Percentiles rank a stretch among this genome's conserved stretches.
Conservation (phyloP, 1,140 invertebrate genomes). For the Cherax quadricarinatus region DNA sequence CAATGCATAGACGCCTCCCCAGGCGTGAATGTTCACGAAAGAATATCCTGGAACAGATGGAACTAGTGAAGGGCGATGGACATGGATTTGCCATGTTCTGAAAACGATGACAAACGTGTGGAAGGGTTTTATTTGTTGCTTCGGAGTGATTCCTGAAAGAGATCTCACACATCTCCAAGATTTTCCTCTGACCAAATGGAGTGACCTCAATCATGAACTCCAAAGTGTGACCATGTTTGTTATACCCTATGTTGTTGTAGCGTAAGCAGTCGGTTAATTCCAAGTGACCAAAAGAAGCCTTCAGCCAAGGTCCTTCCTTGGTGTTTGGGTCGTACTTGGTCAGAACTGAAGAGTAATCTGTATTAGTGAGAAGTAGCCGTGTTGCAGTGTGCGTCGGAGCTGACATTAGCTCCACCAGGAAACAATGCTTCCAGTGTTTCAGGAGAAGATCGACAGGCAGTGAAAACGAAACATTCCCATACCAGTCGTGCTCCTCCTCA, state of each 20-base stretch:
- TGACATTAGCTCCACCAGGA: conserved; percentile 51
- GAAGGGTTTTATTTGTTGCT: neutral
- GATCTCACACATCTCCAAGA: conserved; percentile 27
- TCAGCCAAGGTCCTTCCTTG: conserved; percentile 21
- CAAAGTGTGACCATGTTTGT: conserved; percentile 29
- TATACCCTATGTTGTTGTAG: conserved; percentile 37
- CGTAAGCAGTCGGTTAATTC: conserved; percentile 28
- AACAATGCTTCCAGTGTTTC: conserved; percentile 22
- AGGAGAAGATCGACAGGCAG: neutral
- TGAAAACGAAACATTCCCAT: conserved; percentile 48
- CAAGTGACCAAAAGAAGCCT: neutral
- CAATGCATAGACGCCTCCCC: neutral
- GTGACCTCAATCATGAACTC: conserved; percentile 58
- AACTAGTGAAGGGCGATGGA: conserved; percentile 5
- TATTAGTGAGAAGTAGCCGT: conserved; percentile 40
- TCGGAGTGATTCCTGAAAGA: conserved; percentile 45
- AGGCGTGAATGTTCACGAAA: conserved; percentile 9
- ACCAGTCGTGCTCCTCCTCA: conserved; percentile 50
- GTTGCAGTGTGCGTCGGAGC: conserved; percentile 29
- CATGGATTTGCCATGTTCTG: neutral
- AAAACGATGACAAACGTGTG: conserved; percentile 24
- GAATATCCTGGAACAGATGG: neutral
- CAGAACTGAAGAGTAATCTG: conserved; percentile 18
- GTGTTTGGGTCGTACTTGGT: conserved; percentile 11
- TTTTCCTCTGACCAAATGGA: neutral